Percentiles rank a stretch among this genome's conserved stretches.
These are phyloP conservation scores for Sebastes paucispinis DNA, from an alignment of 2,797 vertebrate species.

Conservation along the genomic window DNA sequence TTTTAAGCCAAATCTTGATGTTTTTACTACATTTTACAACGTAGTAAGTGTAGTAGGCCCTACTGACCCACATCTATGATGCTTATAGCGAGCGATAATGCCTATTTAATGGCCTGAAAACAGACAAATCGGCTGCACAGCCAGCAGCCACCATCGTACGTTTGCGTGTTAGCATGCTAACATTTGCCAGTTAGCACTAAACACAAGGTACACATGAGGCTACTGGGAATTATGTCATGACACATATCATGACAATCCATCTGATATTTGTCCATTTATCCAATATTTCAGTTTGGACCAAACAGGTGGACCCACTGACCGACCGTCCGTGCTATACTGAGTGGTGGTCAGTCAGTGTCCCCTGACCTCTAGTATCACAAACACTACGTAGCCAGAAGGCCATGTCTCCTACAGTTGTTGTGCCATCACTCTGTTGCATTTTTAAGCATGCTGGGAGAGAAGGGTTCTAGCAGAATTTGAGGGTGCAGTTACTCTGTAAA, in stretches of 20 bases:
- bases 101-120: no score
- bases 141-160: background rate
- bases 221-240: background rate
- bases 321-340: background rate
- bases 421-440: background rate
- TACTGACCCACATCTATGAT: no score
- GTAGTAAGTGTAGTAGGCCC: no score
- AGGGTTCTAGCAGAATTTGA: slow-evolving; percentile 11
- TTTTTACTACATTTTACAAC: no score
- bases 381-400: background rate
- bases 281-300: background rate
- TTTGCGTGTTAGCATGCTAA: background rate
- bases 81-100: no score
- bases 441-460: background rate
- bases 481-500: slow-evolving; percentile 13
- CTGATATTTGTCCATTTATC: background rate
- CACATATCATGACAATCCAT: background rate
- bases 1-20: no score
- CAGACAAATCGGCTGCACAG: no score
- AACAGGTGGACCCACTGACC: no score
- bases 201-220: background rate
- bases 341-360: background rate
- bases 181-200: background rate
- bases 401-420: background rate
- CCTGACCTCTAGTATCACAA: background rate